phyloP scores from a whole-genome alignment of 2,888 invertebrate genomes.

The Eurytoma californica region DNA sequence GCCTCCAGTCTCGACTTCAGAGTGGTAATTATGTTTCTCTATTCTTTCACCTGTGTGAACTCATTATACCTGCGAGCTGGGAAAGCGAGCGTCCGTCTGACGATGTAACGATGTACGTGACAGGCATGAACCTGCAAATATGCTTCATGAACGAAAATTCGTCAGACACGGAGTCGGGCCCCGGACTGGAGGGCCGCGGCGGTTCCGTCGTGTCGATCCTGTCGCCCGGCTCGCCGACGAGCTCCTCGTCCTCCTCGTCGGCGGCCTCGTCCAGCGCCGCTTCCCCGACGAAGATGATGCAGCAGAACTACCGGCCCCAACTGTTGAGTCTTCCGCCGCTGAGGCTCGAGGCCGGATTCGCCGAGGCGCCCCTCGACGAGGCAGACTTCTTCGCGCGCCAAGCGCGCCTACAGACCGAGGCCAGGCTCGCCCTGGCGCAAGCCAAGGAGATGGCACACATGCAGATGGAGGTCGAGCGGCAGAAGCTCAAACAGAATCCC shows the following conservation, averaged over 20 bases:
- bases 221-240: not conserved
- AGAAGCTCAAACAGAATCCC: conserved; percentile 84
- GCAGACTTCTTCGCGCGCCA: conserved; percentile 89
- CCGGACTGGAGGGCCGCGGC: conserved; percentile 72
- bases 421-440: conserved; percentile 90
- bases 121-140: conserved; percentile 95
- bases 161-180: conserved; percentile 85
- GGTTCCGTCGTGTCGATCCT: conserved; percentile 1
- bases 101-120: conserved; percentile 57
- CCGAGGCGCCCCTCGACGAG: conserved; percentile 75
- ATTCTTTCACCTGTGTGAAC: not conserved
- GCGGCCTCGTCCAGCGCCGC: conserved; percentile 58
- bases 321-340: conserved; percentile 69
- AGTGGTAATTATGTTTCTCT: conserved; percentile 79
- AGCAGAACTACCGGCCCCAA: conserved; percentile 64
- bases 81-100: not conserved
- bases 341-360: conserved; percentile 25
- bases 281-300: conserved; percentile 53
- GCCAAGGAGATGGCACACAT: conserved; percentile 94
- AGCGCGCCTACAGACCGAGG: conserved; percentile 90
- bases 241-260: conserved; percentile 29
- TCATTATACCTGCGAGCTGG: not conserved
- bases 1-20: conserved; percentile 90
- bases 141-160: conserved; percentile 97
- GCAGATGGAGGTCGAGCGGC: conserved; percentile 91